phyloP scores from a whole-genome alignment of 1,140 invertebrate genomes.

The Centruroides sculpturatus region DNA sequence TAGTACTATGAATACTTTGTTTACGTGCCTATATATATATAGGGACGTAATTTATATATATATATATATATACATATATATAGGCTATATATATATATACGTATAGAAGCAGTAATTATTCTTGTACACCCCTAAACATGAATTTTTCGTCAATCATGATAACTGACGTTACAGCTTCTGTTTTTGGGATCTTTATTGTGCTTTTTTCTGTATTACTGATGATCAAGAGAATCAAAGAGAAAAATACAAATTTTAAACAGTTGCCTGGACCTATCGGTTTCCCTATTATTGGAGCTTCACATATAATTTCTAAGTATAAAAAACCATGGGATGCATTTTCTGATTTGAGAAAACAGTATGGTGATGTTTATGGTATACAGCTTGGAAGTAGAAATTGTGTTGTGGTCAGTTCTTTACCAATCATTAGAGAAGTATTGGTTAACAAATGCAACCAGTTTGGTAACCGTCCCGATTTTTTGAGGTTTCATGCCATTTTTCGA shows the following conservation, averaged over 20 bases:
- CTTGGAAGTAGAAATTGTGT: conserved; percentile 53
- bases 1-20: no score
- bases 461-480: conserved; percentile 58
- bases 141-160: no score
- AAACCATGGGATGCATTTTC: conserved; percentile 59
- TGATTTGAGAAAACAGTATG: conserved; percentile 48
- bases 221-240: no score
- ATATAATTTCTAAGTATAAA: conserved; percentile 44
- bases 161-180: no score
- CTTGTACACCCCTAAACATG: no score
- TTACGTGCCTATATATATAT: no score
- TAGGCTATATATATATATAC: no score
- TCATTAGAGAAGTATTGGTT: conserved; percentile 62
- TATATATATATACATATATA: no score
- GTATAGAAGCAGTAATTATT: no score
- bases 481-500: conserved; percentile 47
- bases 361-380: conserved; percentile 54
- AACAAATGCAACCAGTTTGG: conserved; percentile 63
- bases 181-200: no score
- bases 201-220: no score
- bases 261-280: conserved; percentile 36
- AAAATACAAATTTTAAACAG: not conserved
- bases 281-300: conserved; percentile 54
- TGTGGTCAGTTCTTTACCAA: conserved; percentile 54
- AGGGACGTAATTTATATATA: no score